phyloP scores from a whole-genome alignment of 1,140 invertebrate genomes.

The Mesaphorura yosii region DNA sequence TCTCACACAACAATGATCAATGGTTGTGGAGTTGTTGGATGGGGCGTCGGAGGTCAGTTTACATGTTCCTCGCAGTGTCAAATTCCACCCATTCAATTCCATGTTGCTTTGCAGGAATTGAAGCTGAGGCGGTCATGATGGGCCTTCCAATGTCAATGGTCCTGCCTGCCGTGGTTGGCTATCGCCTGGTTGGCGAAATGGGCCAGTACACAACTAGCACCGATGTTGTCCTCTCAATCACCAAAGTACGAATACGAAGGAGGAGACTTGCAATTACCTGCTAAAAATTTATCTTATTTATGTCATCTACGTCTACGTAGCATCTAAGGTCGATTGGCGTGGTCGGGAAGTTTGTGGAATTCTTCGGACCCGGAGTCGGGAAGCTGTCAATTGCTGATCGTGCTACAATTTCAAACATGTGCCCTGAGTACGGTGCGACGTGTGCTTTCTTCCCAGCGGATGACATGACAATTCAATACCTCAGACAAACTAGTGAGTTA shows the following conservation, averaged over 20 bases:
- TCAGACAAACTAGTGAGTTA: conserved; percentile 70
- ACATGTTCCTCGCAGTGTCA: neutral
- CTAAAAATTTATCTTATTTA: conserved; percentile 12
- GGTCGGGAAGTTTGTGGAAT: conserved; percentile 97
- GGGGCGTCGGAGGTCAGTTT: conserved; percentile 45
- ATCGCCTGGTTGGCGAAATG: conserved; percentile 70
- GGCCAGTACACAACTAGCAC: conserved; percentile 84
- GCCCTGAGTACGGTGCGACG: conserved; percentile 94
- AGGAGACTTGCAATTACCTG: neutral
- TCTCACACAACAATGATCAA: too few relatives aligned
- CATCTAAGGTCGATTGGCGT: conserved; percentile 86
- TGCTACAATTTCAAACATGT: conserved; percentile 93
- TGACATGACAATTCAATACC: conserved; percentile 66
- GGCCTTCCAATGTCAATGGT: conserved; percentile 95
- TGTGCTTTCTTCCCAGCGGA: conserved; percentile 94
- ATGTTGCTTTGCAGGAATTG: conserved; percentile 50
- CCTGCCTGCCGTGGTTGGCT: conserved; percentile 89
- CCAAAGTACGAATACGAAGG: conserved; percentile 56
- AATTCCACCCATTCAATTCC: too few relatives aligned
- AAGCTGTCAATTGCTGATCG: conserved; percentile 87
- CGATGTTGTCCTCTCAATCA: conserved; percentile 93
- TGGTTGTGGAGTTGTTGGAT: conserved; percentile 60
- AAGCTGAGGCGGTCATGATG: conserved; percentile 83
- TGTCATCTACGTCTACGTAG: conserved; percentile 40
- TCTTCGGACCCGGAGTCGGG: conserved; percentile 85